Evolutionary conservation across 2,113 vertebrate species (phyloP), one percentile per base, ranked within the genome.

Genomic region (Tonatia bakeri): DNA sequence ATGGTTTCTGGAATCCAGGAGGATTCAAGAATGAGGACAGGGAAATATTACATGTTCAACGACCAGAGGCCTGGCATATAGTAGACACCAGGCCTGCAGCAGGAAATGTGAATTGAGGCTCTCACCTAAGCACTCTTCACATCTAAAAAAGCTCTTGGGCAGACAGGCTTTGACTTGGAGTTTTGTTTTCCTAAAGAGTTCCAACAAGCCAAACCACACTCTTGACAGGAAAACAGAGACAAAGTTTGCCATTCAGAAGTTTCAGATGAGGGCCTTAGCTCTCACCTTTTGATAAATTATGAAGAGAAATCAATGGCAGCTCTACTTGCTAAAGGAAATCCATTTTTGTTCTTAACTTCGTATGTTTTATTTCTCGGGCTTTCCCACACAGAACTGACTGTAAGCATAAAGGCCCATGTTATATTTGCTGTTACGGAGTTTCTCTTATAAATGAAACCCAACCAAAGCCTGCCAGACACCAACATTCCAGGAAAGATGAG

Each of bases 21-120:
- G 94, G 92, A 94, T 89, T 90, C 88, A 91, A 88, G 81, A 94
- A 96, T 6, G 31, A 72, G 80, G 86, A 54, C 24, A 67, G 75
- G 82, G 67, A 72, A 64, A 50, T 93, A 72, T 77, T 50, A 54
- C 43, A 67, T 54, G 82, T 84, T 80, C 92, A 47, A 50, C 88
- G 40, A 43, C 77, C 81, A 90, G 65, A 2, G 81, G 64, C 59
- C 77, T 82, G 14, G n/a, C 52, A 5, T 38, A 61, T 4, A 43
- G 26, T 1, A 77, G 75, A 92, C 2, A 36, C 31, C 16, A 85
- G 65, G 38, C 28, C 70, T 90, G 54, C 24, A 26, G 72, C 14
- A 85, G n/a, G 40, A 76, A 86, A 92, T 88, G 47, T 73, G 73
- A 87, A 43, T 6, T 2, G 13, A 92, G 72, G 28, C 9, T 81